Base-by-base conservation (phyloP, 2,797 vertebrate genomes). In the Poecile montanus region DNA sequence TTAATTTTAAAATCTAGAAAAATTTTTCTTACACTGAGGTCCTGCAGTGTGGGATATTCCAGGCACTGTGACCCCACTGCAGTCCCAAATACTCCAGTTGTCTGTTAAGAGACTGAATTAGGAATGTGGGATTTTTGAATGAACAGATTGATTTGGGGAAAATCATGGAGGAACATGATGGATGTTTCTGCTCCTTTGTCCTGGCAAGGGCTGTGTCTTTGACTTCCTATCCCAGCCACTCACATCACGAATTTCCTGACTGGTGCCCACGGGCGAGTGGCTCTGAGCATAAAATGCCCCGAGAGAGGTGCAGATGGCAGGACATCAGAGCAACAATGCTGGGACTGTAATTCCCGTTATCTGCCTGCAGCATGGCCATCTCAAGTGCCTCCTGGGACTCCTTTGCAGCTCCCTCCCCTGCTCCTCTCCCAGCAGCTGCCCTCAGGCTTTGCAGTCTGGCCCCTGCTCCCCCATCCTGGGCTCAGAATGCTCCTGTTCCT, bases 301-400 rank as follows among this genome's bases (percentile, higher is more conserved):
- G 2, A 36, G 92, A 95, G 91, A 83, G 1, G 10, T 68, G 88
- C 91, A 89, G 94, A 93, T 92, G 94, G 92, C 95, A 96, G 92
- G 56, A 47, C 85, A 90, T 51, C 90, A 84, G 76, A 81, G 42
- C 29, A 90, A 58, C 91, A 88, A 91, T 82, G 56, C 82, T 2
- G 21, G 62, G 86, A 47, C 86, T 88, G 7, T 96, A 91, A 96
- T 94, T 96, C 91, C 90, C 3, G 2, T 97, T 95, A 96, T 96
- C 94, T 92, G 91, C 87, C 85, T 70, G 87, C 87, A 90, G 85
- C 92, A 92, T 2, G 63, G 51, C 82, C 45, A 61, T 88, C 78
- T 47, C 13, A 0, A 65, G 68, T 3, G 51, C n/a, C 74, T 75
- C 53, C 40, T 13, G 82, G 89, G 95, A 81, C 58, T 47, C 45